A percentile compares a stretch with the other conserved stretches of the same genome.
Conservation (phyloP, 2,888 invertebrate species). For the Drosophila anomelani region DNA sequence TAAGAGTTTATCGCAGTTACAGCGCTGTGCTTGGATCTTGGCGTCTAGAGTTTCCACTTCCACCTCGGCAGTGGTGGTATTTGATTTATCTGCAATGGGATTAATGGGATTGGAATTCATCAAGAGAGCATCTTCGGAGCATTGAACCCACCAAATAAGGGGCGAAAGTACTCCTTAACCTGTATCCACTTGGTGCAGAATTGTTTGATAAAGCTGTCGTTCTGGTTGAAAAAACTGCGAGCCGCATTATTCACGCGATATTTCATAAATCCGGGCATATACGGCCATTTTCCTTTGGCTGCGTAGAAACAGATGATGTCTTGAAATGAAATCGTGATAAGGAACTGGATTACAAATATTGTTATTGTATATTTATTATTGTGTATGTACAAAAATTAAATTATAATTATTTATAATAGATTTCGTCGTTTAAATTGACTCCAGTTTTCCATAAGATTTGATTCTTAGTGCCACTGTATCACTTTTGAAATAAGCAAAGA, state of each 20-base stretch:
- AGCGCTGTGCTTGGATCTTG: constrained; percentile 53
- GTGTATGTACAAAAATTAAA: too few relatives aligned
- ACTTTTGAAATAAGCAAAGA: too few relatives aligned
- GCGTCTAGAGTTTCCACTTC: constrained; percentile 72
- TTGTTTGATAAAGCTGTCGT: constrained; percentile 80
- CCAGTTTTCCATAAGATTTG: too few relatives aligned
- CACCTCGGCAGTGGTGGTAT: constrained; percentile 41
- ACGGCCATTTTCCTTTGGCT: constrained; percentile 84
- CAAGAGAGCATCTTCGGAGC: neutral
- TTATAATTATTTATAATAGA: too few relatives aligned
- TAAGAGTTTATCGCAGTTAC: constrained; percentile 71
- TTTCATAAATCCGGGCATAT: constrained; percentile 83
- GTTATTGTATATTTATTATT: too few relatives aligned
- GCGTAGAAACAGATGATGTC: constrained; percentile 84
- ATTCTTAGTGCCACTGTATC: too few relatives aligned
- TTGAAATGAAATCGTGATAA: constrained; percentile 28
- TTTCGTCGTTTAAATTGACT: too few relatives aligned
- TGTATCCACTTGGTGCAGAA: constrained; percentile 83
- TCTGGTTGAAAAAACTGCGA: constrained; percentile 78
- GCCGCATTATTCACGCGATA: constrained; percentile 80
- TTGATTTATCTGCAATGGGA: constrained; percentile 53
- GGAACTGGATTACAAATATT: neutral
- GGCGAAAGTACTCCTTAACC: constrained; percentile 83
- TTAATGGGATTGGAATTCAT: neutral
- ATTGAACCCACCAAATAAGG: constrained; percentile 68